Evolutionary conservation across 2,888 invertebrate genomes (phyloP).

Genomic region (Dryomyza anilis): DNA sequence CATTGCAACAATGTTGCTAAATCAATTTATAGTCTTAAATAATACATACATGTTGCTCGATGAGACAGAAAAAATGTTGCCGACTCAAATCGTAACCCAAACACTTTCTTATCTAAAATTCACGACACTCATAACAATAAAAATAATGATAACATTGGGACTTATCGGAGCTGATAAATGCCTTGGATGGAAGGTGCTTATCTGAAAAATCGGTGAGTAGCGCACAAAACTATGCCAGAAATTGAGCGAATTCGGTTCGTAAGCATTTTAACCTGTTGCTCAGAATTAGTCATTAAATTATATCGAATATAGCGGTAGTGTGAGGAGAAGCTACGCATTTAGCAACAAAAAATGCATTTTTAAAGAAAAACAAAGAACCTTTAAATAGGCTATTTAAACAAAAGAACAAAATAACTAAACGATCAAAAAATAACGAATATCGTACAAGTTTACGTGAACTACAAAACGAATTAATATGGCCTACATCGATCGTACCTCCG

Average conservation of each 20-base stretch:
- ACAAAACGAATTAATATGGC: not conserved
- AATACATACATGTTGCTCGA: not conserved
- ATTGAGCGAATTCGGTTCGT: slow-evolving; percentile 3
- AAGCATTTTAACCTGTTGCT: slow-evolving; percentile 26
- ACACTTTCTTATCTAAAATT: not conserved
- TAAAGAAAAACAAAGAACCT: too few relatives aligned
- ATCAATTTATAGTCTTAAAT: too few relatives aligned
- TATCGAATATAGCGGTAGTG: slow-evolving; percentile 24
- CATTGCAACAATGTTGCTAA: not conserved
- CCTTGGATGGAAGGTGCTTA: slow-evolving; percentile 25
- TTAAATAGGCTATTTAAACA: not conserved
- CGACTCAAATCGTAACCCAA: not conserved
- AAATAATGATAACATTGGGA: not conserved
- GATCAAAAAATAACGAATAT: not conserved
- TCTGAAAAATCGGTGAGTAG: too few relatives aligned
- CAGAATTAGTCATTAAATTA: slow-evolving; percentile 27
- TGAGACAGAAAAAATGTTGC: not conserved
- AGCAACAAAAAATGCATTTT: too few relatives aligned
- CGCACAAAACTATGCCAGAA: slow-evolving; percentile 15
- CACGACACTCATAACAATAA: slow-evolving; percentile 4
- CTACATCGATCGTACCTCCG: not conserved
- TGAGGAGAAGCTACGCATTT: too few relatives aligned
- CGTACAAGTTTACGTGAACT: not conserved
- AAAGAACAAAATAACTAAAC: not conserved
- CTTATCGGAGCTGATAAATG: slow-evolving; percentile 15